Conservation (phyloP, 92 coral and sea anemone species). For the Umimayanthus kanabou region DNA sequence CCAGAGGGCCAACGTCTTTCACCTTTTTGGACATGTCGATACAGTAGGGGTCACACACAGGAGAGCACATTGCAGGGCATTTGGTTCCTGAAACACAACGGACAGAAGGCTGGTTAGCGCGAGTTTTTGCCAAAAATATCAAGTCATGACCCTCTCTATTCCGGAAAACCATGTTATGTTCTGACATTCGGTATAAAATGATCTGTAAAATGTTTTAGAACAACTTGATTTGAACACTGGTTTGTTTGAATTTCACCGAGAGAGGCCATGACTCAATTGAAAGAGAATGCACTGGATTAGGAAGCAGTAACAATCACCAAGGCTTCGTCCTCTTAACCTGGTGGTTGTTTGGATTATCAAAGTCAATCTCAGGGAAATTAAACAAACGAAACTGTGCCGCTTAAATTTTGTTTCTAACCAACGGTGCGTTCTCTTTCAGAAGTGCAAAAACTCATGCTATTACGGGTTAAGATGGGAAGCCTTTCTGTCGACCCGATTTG, state of each 20-base stretch:
- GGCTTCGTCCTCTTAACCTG: conserved; percentile 57
- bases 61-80: conserved; percentile 49
- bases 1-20: conserved; percentile 56
- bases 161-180: not conserved
- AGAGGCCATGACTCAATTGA: conserved; percentile 21
- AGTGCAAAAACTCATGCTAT: conserved; percentile 63
- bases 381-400: not conserved
- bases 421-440: conserved; percentile 64
- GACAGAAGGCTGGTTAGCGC: conserved; percentile 62
- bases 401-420: not conserved
- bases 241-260: not conserved
- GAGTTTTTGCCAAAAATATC: conserved; percentile 61
- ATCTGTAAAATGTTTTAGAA: not conserved
- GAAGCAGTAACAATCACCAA: conserved; percentile 52
- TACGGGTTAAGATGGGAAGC: conserved; percentile 77
- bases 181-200: too few species aligned
- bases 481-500: conserved; percentile 43
- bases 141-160: conserved; percentile 8
- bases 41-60: conserved; percentile 46
- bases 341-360: not conserved
- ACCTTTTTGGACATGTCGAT: conserved; percentile 17
- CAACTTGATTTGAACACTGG: too few species aligned
- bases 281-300: conserved; percentile 43
- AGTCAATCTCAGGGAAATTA: not conserved
- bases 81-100: conserved; percentile 40